Evolutionary conservation across 2,113 vertebrate genomes (phyloP).

Genomic region (Salvelinus sp.): DNA sequence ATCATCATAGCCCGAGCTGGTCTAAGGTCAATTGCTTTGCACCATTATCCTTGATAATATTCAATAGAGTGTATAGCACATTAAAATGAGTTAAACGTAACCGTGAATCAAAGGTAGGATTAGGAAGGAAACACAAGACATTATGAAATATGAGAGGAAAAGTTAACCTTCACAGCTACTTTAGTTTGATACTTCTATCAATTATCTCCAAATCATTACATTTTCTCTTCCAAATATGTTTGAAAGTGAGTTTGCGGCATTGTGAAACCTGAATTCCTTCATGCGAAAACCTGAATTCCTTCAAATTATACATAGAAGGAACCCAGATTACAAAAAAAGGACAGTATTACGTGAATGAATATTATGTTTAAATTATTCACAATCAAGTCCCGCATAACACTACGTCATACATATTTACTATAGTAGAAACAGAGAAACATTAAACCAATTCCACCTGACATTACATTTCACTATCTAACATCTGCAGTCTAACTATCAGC

Average conservation of each 20-base stretch:
- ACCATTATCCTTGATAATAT: constrained; percentile 65
- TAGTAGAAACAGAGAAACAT: neutral
- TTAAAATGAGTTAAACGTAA: constrained; percentile 58
- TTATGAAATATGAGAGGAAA: constrained; percentile 11
- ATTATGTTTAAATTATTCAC: no score
- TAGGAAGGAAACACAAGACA: constrained; percentile 27
- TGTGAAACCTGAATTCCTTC: neutral
- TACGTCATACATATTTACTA: neutral
- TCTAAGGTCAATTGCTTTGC: constrained; percentile 62
- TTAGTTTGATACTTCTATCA: neutral
- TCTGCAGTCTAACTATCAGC: constrained; percentile 23
- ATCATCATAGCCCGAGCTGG: no score
- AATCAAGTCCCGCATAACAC: neutral
- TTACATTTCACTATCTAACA: neutral
- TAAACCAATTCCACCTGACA: neutral
- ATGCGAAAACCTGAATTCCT: constrained; percentile 25
- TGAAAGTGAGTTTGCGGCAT: neutral
- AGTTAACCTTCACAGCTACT: constrained; percentile 32
- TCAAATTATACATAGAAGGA: neutral
- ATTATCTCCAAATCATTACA: neutral
- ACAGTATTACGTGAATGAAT: neutral
- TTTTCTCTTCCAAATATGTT: neutral
- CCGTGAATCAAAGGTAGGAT: constrained; percentile 48
- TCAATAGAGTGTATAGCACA: constrained; percentile 66
- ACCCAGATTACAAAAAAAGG: no score